A percentile compares a stretch with the other conserved stretches of the same genome.
Conservation (phyloP, 2,888 invertebrate species). For the Aethes cnicana region DNA sequence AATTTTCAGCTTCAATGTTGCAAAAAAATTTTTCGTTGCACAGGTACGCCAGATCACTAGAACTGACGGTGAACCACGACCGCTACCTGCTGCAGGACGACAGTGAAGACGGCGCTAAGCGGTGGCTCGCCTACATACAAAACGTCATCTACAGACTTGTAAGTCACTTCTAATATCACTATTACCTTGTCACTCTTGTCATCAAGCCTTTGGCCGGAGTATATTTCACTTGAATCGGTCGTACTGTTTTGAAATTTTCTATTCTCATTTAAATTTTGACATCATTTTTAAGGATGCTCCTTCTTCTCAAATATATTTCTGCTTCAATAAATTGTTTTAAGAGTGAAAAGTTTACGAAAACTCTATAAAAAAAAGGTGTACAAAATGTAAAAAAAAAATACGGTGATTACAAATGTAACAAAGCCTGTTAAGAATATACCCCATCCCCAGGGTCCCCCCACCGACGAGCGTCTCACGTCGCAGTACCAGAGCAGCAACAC, state of each 20-base stretch:
- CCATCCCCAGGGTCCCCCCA: slow-evolving; percentile 49
- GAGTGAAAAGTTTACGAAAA: no score
- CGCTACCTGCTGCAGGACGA: slow-evolving; percentile 74
- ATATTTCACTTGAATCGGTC: no score
- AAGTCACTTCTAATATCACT: slow-evolving; percentile 39
- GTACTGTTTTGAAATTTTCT: no score
- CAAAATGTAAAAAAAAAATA: no score
- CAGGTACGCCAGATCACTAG: slow-evolving; percentile 63
- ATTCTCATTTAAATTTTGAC: no score
- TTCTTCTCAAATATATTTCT: no score
- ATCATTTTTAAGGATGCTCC: no score
- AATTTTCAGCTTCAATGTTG: background rate
- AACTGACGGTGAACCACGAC: slow-evolving; percentile 65
- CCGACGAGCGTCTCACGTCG: slow-evolving; percentile 49
- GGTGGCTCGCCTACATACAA: slow-evolving; percentile 58
- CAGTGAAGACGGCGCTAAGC: slow-evolving; percentile 60
- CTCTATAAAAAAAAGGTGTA: no score
- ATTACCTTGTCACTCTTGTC: no score
- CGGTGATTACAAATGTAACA: background rate
- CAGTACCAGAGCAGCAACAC: slow-evolving; percentile 70
- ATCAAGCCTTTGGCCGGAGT: no score
- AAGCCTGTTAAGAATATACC: background rate
- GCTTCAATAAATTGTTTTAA: no score
- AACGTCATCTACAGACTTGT: slow-evolving; percentile 66
- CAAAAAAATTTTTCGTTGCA: slow-evolving; percentile 31